phyloP scores from a whole-genome alignment of 2,797 vertebrate species.

The Parauchenoglanis ngamensis region DNA sequence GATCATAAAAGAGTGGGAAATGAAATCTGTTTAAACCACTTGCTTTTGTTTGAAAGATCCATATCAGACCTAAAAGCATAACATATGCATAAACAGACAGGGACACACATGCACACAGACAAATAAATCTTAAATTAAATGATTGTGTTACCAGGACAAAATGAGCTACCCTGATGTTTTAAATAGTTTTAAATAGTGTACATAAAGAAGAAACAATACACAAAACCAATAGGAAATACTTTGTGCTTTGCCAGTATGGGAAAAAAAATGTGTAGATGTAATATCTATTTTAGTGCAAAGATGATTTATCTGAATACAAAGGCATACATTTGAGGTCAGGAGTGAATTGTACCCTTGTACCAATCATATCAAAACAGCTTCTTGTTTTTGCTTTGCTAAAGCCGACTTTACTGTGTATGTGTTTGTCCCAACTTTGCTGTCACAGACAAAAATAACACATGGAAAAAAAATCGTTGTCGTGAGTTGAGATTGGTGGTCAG shows the following conservation, averaged over 20 bases:
- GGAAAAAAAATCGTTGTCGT: background rate
- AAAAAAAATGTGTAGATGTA: background rate
- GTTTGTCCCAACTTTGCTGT: background rate
- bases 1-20: conserved; percentile 26
- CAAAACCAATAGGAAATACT: background rate
- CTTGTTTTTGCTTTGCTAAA: no score
- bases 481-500: background rate
- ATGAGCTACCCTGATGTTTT: background rate
- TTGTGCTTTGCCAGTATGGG: background rate
- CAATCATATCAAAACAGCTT: background rate
- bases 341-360: background rate
- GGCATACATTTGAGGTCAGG: background rate
- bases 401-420: background rate
- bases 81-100: background rate
- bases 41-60: conserved; percentile 23
- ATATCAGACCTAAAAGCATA: background rate
- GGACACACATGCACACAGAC: background rate
- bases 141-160: background rate
- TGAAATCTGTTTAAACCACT: conserved; percentile 31
- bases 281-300: background rate
- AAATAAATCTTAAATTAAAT: background rate
- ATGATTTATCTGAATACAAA: background rate
- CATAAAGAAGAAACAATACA: background rate
- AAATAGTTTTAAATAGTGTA: background rate
- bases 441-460: background rate